These are phyloP conservation scores for Platyscapa corneri DNA, from an alignment of 1,140 invertebrate genomes.

Conservation along the genomic window DNA sequence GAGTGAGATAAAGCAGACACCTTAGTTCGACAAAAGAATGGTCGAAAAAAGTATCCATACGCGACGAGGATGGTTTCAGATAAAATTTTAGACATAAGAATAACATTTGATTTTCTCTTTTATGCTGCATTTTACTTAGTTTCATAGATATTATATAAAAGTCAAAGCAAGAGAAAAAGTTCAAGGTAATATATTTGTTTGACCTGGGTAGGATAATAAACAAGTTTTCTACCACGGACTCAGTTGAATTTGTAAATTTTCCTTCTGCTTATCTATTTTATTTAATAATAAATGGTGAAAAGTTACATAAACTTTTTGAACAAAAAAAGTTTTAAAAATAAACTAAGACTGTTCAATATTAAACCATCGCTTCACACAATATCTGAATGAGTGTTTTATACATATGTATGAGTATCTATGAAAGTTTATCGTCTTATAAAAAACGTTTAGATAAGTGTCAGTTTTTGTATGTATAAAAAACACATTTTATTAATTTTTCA, in stretches of 20 bases:
- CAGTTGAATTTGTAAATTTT: too few species aligned
- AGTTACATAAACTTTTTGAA: not conserved
- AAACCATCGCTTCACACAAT: not conserved
- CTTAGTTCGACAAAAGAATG: not conserved
- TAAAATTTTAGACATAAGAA: constrained; percentile 6
- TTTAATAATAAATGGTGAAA: not conserved
- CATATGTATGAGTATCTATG: not conserved
- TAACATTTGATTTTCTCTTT: not conserved
- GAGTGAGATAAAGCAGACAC: too few species aligned
- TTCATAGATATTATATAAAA: not conserved
- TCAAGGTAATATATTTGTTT: not conserved
- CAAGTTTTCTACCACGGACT: not conserved
- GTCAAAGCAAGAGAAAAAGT: not conserved
- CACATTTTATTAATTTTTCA: not conserved
- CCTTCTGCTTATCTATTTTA: not conserved
- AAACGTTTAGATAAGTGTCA: not conserved
- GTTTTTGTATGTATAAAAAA: too few species aligned
- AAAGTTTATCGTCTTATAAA: not conserved
- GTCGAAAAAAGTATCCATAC: not conserved
- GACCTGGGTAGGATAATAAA: not conserved
- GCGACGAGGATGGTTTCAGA: not conserved
- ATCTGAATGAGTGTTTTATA: not conserved
- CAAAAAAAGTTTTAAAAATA: not conserved
- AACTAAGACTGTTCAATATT: not conserved
- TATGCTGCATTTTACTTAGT: not conserved